Base-by-base conservation (phyloP, 2,113 vertebrate species). In the Monarcha castaneiventris region DNA sequence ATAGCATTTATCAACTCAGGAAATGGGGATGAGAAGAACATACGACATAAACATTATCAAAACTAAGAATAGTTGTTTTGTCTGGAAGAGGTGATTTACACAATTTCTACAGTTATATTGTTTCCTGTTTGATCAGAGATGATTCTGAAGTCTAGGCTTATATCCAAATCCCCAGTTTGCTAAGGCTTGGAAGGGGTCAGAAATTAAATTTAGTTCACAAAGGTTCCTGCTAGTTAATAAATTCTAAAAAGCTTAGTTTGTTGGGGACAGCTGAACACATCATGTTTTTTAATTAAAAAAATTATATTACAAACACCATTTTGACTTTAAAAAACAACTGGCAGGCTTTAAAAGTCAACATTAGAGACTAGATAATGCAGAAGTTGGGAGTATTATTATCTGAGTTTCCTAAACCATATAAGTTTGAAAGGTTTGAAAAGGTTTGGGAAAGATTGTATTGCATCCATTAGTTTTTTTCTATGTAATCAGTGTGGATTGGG, bases 111-210 rank as follows among this genome's bases (percentile, higher is more conserved):
- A 89, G 64, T 89, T 89, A 63, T 55, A 90, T 84, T 84, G 73
- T 74, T 92, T 95, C 92, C 91, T 92, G 84, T 81, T 95, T 89
- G 83, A 95, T 84, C 86, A 87, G 73, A 90, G 63, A 71, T 67
- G 51, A 66, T 89, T 87, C 54, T 0, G 0, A 87, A 95, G 41
- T 14, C 48, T 26, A 83, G 83, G 88, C 63, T 92, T 81, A 59
- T 67, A 86, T 86, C 43, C 76, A 94, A 93, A 86, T 37, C 17
- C 43, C 43, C 75, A 80, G 37, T 71, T 88, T 33, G 1, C 79
- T 88, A 77, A 71, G 59, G 79, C 72, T 88, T 77, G 90, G 74
- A 74, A 90, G n/a, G 39, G 61, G 56, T 90, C 72, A 95, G 68
- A 94, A 93, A 86, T 26, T 3, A 88, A 78, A 89, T 86, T 80